Conservation (phyloP, 1,140 invertebrate species). For the Drosophila mauritiana region DNA sequence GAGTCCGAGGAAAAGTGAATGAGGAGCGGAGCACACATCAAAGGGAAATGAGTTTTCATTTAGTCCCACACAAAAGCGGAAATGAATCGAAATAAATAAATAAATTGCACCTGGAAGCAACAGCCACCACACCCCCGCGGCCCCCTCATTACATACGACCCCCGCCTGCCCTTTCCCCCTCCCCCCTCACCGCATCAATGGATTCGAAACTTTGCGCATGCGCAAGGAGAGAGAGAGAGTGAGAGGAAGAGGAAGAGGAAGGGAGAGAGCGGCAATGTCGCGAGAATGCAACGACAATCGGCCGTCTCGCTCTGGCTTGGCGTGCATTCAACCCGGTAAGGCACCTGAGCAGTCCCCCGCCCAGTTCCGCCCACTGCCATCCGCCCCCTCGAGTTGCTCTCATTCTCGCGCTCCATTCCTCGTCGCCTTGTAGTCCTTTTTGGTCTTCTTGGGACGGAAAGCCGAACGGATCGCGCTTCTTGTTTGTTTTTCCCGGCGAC, state of each 20-base stretch:
- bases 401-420: constrained; percentile 1
- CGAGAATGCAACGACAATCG: constrained; percentile 28
- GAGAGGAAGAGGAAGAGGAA: no score
- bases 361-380: background rate
- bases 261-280: background rate
- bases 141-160: constrained; percentile 7
- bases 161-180: background rate
- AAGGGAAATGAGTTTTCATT: constrained; percentile 84
- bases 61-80: constrained; percentile 77
- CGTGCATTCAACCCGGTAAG: constrained; percentile 79
- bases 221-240: constrained; percentile 29
- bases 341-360: constrained; percentile 33
- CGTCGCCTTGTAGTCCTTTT: constrained; percentile 15
- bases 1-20: constrained; percentile 36
- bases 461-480: constrained; percentile 16
- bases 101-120: constrained; percentile 72
- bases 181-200: background rate
- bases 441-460: constrained; percentile 16
- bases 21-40: constrained; percentile 61
- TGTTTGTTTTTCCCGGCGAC: constrained; percentile 53
- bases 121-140: background rate
- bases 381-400: background rate
- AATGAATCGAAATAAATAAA: constrained; percentile 84
- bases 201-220: background rate
- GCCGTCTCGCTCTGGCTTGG: constrained; percentile 33